Evolutionary conservation across 1,140 invertebrate species (phyloP), one percentile per base, ranked within the genome.

Genomic region (Drosophila murphyi): DNA sequence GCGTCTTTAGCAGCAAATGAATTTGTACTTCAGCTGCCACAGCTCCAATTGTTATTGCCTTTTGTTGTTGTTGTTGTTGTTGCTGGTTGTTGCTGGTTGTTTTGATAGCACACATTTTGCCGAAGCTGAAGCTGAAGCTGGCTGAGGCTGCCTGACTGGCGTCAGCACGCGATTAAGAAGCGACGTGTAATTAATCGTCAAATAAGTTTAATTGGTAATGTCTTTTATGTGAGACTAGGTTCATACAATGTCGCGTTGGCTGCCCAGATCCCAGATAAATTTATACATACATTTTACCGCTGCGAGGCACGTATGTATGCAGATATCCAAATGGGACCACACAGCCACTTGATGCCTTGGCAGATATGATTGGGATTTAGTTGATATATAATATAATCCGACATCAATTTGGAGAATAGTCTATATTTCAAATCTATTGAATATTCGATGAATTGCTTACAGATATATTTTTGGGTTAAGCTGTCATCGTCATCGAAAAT

Each of bases 191-290:
- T 88, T 89, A 88, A 88, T 88, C 85, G 85, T 89, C 83, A 89
- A 88, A 88, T 88, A 80, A 88, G 85, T 88, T 88, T 88, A 88
- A 88, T 88, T 88, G 83, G 89, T 89, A 85, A 88, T 88, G 86
- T 80, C 76, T 88, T 75, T 76, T 73, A 72, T 76, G 74, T 67
- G 69, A 72, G 70, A 76, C 60, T 61, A 62, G 69, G 48, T 55
- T 55, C 73, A 64, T 76, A 76, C 67, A 76, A 72, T 68, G 72
- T 73, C 67, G 76, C 76, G 72, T 79, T 83, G 80, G 29, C 45
- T 65, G 60, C 20, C 52, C 51, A 55, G 57, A 61, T 70, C 65
- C 29, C 72, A 72, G 80, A 80, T 83, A 80, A 62, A 55, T 37
- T 7, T 32, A 57, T 32, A 34, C 28, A 71, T 63, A 39, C n/a